Evolutionary conservation across 2,888 invertebrate species (phyloP), one percentile per base, ranked within the genome.

Genomic region (Athalia circularis): DNA sequence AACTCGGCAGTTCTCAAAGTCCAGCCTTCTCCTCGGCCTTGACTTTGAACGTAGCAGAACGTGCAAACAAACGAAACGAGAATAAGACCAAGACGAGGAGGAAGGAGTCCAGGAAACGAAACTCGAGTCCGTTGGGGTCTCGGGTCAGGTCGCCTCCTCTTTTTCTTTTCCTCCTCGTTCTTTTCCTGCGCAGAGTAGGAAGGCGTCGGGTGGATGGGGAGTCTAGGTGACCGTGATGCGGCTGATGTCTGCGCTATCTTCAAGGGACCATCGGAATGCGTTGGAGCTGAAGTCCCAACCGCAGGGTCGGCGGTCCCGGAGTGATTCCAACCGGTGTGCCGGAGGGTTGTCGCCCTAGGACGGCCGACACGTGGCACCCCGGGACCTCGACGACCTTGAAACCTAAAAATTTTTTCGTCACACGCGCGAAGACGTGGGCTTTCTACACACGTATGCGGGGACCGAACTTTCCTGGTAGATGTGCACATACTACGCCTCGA

Each of bases 331-430:
- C 68, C 65, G 65, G 47, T 59, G 29, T 62, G 4, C 62, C 7
- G 11, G 65, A 70, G 70, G 70, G 70, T 57, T 70, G 70, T 70
- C 70, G 72, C 72, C 72, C 72, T 59, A 72, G 47, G 72, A 72
- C 29, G 43, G 45, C 9, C 72, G 72, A 59, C 72, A 72, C 72
- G 59, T 72, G 72, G n/a, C 52, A n/a, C 29, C 29, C 65, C 15
- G 48, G 4, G n/a, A 50, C 47, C 52, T 15, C 43, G 5, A 8
- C 50, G 52, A 11, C 8, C 64, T 64, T 6, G 15, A 29, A 59
- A 48, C 72, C 72, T 72, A 59, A 59, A 47, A 59, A 72, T 57
- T 72, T 72, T 59, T 72, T 59, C 47, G 57, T 13, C 11, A 72
- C 72, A 9, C 13, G 50, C 52, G 8, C 11, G 4, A 48, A 50